phyloP scores from a whole-genome alignment of 2,113 vertebrate genomes.

The Caranx melampygus region DNA sequence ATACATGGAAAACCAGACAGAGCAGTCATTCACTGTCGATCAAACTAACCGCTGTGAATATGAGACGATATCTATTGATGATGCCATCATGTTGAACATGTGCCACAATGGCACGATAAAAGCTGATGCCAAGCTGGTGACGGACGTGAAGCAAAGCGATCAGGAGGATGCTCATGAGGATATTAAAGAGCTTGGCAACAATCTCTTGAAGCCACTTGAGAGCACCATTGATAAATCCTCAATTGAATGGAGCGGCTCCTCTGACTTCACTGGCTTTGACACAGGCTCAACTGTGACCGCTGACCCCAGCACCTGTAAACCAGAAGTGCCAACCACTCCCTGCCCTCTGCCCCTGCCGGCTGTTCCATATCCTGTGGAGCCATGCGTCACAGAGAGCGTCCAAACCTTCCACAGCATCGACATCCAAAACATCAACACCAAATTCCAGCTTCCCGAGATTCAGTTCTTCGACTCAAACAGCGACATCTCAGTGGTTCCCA shows the following conservation, averaged over 20 bases:
- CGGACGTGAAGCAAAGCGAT: constrained; percentile 35
- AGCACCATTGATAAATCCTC: constrained; percentile 69
- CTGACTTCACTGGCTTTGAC: constrained; percentile 72
- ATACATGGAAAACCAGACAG: constrained; percentile 77
- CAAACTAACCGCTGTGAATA: constrained; percentile 84
- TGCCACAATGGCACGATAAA: constrained; percentile 84
- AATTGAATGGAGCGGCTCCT: constrained; percentile 78
- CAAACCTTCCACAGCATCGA: constrained; percentile 82
- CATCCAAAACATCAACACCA: constrained; percentile 85
- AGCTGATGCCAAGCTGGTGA: constrained; percentile 53
- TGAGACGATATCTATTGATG: constrained; percentile 86
- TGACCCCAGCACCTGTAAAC: constrained; percentile 72
- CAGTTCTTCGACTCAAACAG: constrained; percentile 84
- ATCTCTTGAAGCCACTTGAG: constrained; percentile 76
- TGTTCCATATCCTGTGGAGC: constrained; percentile 61
- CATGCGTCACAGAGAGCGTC: constrained; percentile 61
- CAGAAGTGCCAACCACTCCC: constrained; percentile 63
- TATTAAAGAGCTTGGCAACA: constrained; percentile 60
- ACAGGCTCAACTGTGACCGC: constrained; percentile 58
- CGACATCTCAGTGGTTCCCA: constrained; percentile 73
- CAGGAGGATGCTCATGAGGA: constrained; percentile 54
- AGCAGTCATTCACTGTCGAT: constrained; percentile 79
- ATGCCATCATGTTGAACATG: constrained; percentile 88
- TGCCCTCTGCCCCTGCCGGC: constrained; percentile 70
- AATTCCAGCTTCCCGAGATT: constrained; percentile 86